Base-by-base conservation (phyloP, 1,140 invertebrate genomes). In the Nasonia longicornis region DNA sequence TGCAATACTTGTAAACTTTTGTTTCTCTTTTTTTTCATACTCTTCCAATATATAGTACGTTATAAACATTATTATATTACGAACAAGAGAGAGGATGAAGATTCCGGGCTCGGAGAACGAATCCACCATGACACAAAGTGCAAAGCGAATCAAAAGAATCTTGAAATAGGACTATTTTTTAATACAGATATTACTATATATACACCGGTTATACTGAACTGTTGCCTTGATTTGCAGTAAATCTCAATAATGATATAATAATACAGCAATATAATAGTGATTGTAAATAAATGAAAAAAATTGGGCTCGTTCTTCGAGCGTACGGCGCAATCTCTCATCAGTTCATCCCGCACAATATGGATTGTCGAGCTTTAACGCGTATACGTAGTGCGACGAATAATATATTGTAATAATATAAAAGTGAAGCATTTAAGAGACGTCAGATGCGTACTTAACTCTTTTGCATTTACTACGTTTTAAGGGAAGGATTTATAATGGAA, bases 391-490 rank as follows among this genome's bases (percentile, higher is more conserved):
- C 48, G 66, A 38, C 3, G 35, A 70, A 76, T 26, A 76, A 16
- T 48, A 72, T 35, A 6, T 35, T 35, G 31, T 35, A 71, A 29
- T 35, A 7, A 48, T 16, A 16, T 48, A 14, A 16, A 20, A 52
- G 48, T 20, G 48, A 42, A 11, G 52, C 31, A 73, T 20, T 38
- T 71, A 69, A 26, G 38, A 42, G 45, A 73, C 11, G 35, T 73
- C 22, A 58, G 70, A 48, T 48, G 31, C 76, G 80, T 82, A 82
- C 80, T 82, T 82, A 82, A 82, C 58, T 69, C n/a, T 76, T 74
- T 74, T 82, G 80, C 80, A 82, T 82, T 82, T 82, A 82, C 52
- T 77, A 78, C 63, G n/a, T 74, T 67, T 78, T 81, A 81, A 76
- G 79, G 6, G 38, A 22, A 14, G 45, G 12, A n/a, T 14, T 35